Base-by-base conservation (phyloP, 35 echinoderm and acorn worm species). In the Acanthaster planci region DNA sequence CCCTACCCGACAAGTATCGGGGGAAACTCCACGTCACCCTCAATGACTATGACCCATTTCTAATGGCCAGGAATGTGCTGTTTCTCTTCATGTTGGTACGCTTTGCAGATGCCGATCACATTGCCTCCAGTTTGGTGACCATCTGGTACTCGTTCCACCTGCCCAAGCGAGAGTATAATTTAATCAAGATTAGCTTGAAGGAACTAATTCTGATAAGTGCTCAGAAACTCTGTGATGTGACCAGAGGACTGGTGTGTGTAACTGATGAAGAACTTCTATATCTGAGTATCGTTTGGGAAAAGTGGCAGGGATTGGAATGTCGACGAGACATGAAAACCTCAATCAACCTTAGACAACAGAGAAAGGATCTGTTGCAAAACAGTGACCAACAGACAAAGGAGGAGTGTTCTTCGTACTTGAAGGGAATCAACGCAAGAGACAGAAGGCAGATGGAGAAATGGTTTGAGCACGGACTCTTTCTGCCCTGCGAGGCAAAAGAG, bases 61-160 rank as follows among this genome's bases (percentile, higher is more conserved):
- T 80, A 2, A 57, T 81, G 78, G 86, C 86, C 22, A 59, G 86
- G 55, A 88, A 88, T 67, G 78, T 88, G 27, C 40, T 88, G 51
- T 55, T 88, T 30, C 37, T 88, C 38, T 88, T 27, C 38, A 81
- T 88, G 78, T 59, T 81, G 36, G 29, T 38, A 81, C 23, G 50
- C 32, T 37, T 36, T 82, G 54, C 80, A 51, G 80, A 52, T 18
- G 18, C 30, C 17, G 80, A 51, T 14, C 8, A 52, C 17, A 56
- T 58, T 10, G 44, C 23, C 8, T 27, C 40, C 30, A 55, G 38
- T 27, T 26, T 82, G 52, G 52, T 81, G 37, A 85, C 81, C 8
- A 42, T 90, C 12, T 90, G 88, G 88, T 55, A 84, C n/a, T 90
- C 88, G 6, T 19, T 79, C 9, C 88, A 72, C 51, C 8, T 90